Percentiles rank a stretch among this genome's conserved stretches.
Evolutionary conservation across 2,113 vertebrate species (phyloP).

Genomic region (zebrafish (Danio rerio)): GRCz12tu NC_133198.1:20523501-20524000

Average conservation of each 20-base stretch:
- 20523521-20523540: slow-evolving; percentile 6
- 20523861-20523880: slow-evolving; percentile 82
- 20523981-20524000: slow-evolving; percentile 51
- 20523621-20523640: slow-evolving; percentile 36
- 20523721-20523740: background rate
- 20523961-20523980: slow-evolving; percentile 62
- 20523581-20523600: slow-evolving; percentile 34
- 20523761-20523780: slow-evolving; percentile 35
- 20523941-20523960: slow-evolving; percentile 68
- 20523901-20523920: slow-evolving; percentile 79
- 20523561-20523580: slow-evolving; percentile 17
- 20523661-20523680: background rate
- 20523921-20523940: slow-evolving; percentile 77
- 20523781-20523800: background rate
- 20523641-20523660: slow-evolving; percentile 8
- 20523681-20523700: slow-evolving; percentile 39
- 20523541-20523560: background rate
- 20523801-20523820: background rate
- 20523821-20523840: slow-evolving; percentile 59
- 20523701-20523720: slow-evolving; percentile 32
- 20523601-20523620: slow-evolving; percentile 14
- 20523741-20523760: background rate
- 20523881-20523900: slow-evolving; percentile 81
- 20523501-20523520: background rate
- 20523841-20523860: slow-evolving; percentile 77